A percentile compares a stretch with the other conserved stretches of the same genome.
Evolutionary conservation across 2,113 vertebrate species (phyloP).

Genomic region (Oncorhynchus nerka): DNA sequence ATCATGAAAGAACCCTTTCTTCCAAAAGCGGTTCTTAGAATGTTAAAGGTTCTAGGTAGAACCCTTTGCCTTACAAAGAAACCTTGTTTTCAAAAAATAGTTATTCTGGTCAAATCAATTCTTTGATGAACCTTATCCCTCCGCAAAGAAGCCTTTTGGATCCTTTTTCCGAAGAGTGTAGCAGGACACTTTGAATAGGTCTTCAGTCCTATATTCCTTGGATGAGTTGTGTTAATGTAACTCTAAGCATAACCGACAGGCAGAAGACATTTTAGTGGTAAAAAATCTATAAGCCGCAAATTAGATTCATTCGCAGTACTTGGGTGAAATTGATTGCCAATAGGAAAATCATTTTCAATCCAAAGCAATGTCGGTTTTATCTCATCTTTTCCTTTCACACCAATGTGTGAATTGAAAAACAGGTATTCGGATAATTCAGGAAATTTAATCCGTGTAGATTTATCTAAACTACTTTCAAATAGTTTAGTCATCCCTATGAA

Average conservation of each 20-base stretch:
- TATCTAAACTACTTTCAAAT: neutral
- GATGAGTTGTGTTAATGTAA: neutral
- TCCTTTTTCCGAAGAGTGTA: too few relatives aligned
- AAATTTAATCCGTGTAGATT: neutral
- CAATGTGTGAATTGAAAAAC: neutral
- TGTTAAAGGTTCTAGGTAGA: too few relatives aligned
- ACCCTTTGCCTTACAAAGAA: too few relatives aligned
- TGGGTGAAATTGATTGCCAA: neutral
- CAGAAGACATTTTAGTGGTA: too few relatives aligned
- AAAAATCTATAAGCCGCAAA: neutral
- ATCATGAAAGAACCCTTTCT: too few relatives aligned
- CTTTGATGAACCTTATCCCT: too few relatives aligned
- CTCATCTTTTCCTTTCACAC: neutral
- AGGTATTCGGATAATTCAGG: neutral
- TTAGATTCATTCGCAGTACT: neutral
- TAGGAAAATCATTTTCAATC: neutral
- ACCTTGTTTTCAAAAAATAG: too few relatives aligned
- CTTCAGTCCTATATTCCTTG: neutral
- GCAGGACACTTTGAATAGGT: neutral
- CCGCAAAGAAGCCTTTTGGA: too few relatives aligned
- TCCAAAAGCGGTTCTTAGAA: too few relatives aligned
- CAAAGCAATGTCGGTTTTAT: neutral
- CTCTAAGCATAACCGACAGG: neutral
- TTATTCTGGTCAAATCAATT: too few relatives aligned
- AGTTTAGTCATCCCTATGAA: neutral